Evolutionary conservation across 2,113 vertebrate species (phyloP), one percentile per base, ranked within the genome.

Genomic region (Cyanistes caeruleus): DNA sequence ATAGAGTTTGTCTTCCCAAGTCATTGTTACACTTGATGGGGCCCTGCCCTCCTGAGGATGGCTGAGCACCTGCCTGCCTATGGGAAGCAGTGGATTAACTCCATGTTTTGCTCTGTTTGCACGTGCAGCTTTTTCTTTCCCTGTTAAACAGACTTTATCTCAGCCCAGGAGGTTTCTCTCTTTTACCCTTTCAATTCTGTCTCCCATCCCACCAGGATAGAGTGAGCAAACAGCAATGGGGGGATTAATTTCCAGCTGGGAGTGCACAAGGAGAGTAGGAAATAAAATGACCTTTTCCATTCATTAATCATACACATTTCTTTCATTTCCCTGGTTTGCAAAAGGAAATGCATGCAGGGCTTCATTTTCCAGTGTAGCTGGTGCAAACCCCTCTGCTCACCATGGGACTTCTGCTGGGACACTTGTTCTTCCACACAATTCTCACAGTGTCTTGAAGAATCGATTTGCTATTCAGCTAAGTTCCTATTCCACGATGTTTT

Each of bases 341-440:
- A 74, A 88, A 65, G 20, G 3, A 82, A 77, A 56, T 33, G 3
- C 1, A 7, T 19, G 3, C 41, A 79, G 11, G 8, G 3, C 3
- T 9, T 79, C 1, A 7, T 75, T 70, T 75, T 27, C 31, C 31
- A 58, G 31, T 16, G 12, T 15, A 65, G 18, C 19, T 79, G 60
- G 5, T 58, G 7, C 14, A 85, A 88, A 5, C 10, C 11, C 10
- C 30, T 21, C 30, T 18, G 13, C 24, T 88, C 13, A 7, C 25
- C 1, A 1, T 24, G 35, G 8, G 22, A 37, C 11, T 52, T 56
- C 20, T 48, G 8, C 18, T 4, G 5, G 13, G 48, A 67, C 0
- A 0, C 4, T 53, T 56, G 4, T 4, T 82, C 28, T 77, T 11
- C 31, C 58, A 16, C 22, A 64, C 25, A 52, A 2, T 48, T 86